Base-by-base conservation (phyloP, 1,140 invertebrate genomes). In the Drepana arcuata region DNA sequence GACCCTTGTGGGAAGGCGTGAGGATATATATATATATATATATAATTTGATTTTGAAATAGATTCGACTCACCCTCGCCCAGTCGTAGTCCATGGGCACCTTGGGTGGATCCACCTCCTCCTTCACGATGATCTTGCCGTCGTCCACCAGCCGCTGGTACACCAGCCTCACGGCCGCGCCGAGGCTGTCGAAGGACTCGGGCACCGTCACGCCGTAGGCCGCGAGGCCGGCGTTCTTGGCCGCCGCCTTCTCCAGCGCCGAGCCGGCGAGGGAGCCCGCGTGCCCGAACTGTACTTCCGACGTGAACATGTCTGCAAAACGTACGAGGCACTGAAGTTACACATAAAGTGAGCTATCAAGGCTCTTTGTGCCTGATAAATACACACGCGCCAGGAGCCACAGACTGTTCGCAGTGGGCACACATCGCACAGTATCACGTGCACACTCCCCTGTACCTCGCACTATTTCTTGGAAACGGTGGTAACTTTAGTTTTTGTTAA, bases 211-310 rank as follows among this genome's bases (percentile, higher is more conserved):
- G 0, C 97, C 97, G 30, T 91, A 92, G 1, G 86, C 86, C 41
- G 87, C 85, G 1, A 99, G 84, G 0, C 94, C 92, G 18, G 87
- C 87, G 71, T 99, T 99, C 84, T 99, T 99, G 0, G 93, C 88
- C 0, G 88, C 88, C 1, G 98, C 97, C 4, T 97, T 99, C 85
- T 99, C 98, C n/a, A 90, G 72, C 23, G 95, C 92, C 2, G 94
- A 96, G 64, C 99, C 96, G 3, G 98, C 98, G 68, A 97, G 98
- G 2, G 97, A 97, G 7, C 98, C 98, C 53, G 98, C 98, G 85
- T 99, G 98, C 0, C 98, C 98, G 83, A 99, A 99, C 82, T 99
- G 98, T n/a, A 99, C 97, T 72, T 98, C 96, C 5, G 95, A 94
- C 2, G 92, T 94, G 69, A 98, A 98, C 95, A 98, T 97, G 33